phyloP scores from a whole-genome alignment of 2,797 vertebrate species.

The Coluber constrictor region DNA sequence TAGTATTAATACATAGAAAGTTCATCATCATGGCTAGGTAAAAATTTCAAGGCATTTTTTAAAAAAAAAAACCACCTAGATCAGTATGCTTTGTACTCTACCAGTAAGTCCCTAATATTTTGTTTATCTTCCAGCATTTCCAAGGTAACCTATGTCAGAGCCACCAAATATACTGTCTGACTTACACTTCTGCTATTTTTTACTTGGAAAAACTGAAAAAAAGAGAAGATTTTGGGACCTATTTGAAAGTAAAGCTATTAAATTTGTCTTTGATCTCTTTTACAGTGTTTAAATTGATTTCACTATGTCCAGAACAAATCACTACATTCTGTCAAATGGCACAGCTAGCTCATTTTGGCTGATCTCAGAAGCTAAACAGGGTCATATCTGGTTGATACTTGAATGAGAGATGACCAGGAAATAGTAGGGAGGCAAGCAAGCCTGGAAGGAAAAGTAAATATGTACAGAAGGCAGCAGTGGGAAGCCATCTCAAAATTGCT shows the following conservation, averaged over 20 bases:
- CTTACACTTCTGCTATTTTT: constrained; percentile 83
- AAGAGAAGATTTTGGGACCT: constrained; percentile 86
- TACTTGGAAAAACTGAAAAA: constrained; percentile 87
- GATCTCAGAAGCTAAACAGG: background rate
- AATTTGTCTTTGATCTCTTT: background rate
- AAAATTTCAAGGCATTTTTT: background rate
- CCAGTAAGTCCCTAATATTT: constrained; percentile 18
- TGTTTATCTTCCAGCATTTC: constrained; percentile 77
- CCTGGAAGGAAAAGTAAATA: background rate
- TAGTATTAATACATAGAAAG: background rate
- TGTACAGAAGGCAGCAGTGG: background rate
- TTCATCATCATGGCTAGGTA: background rate
- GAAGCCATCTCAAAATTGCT: background rate
- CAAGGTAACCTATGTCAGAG: constrained; percentile 82
- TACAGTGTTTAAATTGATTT: background rate
- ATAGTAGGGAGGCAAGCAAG: background rate
- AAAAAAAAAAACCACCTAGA: background rate
- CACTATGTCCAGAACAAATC: background rate
- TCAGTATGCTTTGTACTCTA: background rate
- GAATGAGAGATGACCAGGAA: background rate
- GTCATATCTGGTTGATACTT: background rate
- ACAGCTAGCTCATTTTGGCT: background rate
- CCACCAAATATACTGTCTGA: constrained; percentile 90
- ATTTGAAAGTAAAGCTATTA: constrained; percentile 81
- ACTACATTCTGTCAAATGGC: background rate